Percentiles rank a stretch among this genome's conserved stretches.
phyloP scores from a whole-genome alignment of 92 coral and sea anemone species.

The Epizoanthus stellaris region DNA sequence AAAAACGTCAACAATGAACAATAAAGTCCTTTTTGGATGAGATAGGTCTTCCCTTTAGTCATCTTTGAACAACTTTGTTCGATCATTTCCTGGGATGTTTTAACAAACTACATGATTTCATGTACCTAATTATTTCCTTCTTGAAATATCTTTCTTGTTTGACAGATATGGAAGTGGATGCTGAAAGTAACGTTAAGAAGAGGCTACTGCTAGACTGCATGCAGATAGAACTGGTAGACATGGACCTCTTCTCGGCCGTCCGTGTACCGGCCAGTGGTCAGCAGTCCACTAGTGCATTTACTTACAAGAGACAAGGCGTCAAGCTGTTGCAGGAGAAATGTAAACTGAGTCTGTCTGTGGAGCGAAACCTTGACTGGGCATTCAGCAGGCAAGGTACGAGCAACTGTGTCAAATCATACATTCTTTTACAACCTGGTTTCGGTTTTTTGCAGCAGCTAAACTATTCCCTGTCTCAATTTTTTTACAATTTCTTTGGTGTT shows the following conservation, averaged over 20 bases:
- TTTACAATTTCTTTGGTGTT: background rate
- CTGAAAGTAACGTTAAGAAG: conserved; percentile 29
- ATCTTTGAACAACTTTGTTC: too few relatives aligned
- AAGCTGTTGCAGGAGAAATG: conserved; percentile 90
- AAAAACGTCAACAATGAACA: too few relatives aligned
- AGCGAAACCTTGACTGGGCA: conserved; percentile 98
- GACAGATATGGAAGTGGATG: conserved; percentile 33
- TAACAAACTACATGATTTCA: background rate
- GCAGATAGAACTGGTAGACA: conserved; percentile 92
- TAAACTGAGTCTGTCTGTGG: conserved; percentile 82
- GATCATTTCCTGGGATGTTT: conserved; percentile 1
- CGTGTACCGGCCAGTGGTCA: conserved; percentile 64
- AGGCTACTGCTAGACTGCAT: conserved; percentile 82
- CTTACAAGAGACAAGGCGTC: conserved; percentile 88
- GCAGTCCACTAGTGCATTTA: conserved; percentile 55
- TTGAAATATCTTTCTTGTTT: background rate
- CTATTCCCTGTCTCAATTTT: background rate
- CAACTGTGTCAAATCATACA: background rate
- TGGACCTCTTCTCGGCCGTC: conserved; percentile 95
- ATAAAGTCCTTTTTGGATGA: too few relatives aligned
- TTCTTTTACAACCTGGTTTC: background rate
- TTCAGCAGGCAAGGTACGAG: conserved; percentile 87
- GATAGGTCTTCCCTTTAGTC: too few relatives aligned
- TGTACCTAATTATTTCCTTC: background rate
- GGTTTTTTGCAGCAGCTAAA: background rate